Evolutionary conservation across 2,888 invertebrate genomes (phyloP).

Genomic region (Taenaris catops): DNA sequence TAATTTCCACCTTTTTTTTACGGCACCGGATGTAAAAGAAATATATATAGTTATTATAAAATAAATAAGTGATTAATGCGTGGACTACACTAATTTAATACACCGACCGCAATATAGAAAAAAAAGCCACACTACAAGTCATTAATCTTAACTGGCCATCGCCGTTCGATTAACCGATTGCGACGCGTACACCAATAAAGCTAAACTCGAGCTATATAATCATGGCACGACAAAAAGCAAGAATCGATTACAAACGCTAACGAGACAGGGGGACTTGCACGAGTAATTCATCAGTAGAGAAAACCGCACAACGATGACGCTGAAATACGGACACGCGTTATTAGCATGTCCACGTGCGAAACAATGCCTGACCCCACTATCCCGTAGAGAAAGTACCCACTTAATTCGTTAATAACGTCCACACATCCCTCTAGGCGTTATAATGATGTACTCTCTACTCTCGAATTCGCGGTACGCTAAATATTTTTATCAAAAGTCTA

Average conservation of each 20-base stretch:
- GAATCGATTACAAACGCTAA: constrained; percentile 35
- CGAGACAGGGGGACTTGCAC: constrained; percentile 37
- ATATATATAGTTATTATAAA: not conserved
- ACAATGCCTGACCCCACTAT: constrained; percentile 46
- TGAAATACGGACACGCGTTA: constrained; percentile 47
- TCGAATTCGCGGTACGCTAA: too few relatives aligned
- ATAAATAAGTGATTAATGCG: constrained; percentile 9
- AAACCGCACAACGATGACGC: constrained; percentile 45
- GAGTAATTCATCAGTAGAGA: constrained; percentile 42
- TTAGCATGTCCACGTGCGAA: constrained; percentile 31
- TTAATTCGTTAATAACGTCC: constrained; percentile 32
- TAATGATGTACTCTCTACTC: too few relatives aligned
- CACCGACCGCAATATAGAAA: constrained; percentile 7
- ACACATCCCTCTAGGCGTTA: too few relatives aligned
- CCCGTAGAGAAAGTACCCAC: constrained; percentile 51
- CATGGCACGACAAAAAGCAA: constrained; percentile 26
- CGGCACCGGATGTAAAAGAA: too few relatives aligned
- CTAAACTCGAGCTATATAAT: constrained; percentile 22
- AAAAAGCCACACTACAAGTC: constrained; percentile 18
- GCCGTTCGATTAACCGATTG: constrained; percentile 21
- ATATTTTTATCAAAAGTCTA: too few relatives aligned
- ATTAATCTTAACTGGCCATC: constrained; percentile 21
- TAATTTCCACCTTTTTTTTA: too few relatives aligned
- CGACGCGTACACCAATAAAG: constrained; percentile 21
- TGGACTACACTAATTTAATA: constrained; percentile 17